phyloP scores from a whole-genome alignment of 2,113 vertebrate species.

The Galbula dea region DNA sequence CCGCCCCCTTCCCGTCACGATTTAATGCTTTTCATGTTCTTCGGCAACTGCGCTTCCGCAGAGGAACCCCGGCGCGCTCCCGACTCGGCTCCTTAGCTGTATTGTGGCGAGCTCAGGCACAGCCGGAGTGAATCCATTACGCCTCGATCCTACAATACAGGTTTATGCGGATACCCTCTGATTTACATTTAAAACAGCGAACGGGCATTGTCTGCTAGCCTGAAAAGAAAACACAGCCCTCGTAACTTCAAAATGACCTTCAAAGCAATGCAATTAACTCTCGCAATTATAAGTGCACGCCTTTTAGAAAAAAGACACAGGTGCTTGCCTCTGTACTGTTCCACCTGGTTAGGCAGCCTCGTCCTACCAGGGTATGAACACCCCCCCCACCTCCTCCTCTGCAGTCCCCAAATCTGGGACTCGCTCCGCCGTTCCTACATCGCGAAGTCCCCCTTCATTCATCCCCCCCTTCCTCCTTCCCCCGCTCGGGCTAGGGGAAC shows the following conservation, averaged over 20 bases:
- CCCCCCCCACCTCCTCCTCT: background rate
- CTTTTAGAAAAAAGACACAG: constrained; percentile 65
- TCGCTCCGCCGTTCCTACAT: background rate
- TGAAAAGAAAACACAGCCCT: constrained; percentile 55
- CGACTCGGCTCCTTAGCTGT: constrained; percentile 66
- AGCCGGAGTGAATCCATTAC: constrained; percentile 71
- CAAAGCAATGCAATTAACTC: constrained; percentile 75
- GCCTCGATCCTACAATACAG: constrained; percentile 70
- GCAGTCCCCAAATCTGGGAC: constrained; percentile 24
- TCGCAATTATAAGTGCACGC: constrained; percentile 61
- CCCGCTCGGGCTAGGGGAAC: constrained; percentile 47
- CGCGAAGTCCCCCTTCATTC: background rate
- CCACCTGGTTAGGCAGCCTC: constrained; percentile 59
- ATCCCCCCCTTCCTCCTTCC: constrained; percentile 36
- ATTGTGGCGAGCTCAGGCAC: constrained; percentile 65
- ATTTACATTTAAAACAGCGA: constrained; percentile 73
- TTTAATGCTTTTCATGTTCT: constrained; percentile 70
- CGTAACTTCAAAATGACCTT: constrained; percentile 75
- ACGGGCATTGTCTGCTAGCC: constrained; percentile 58
- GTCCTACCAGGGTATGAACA: constrained; percentile 44
- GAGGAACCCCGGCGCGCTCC: constrained; percentile 70
- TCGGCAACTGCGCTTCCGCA: constrained; percentile 71
- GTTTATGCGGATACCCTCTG: constrained; percentile 70
- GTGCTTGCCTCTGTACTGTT: constrained; percentile 62
- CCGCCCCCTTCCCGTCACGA: constrained; percentile 58